phyloP scores from a whole-genome alignment of 2,113 vertebrate genomes.

The Chamaetylas fuelleborni region DNA sequence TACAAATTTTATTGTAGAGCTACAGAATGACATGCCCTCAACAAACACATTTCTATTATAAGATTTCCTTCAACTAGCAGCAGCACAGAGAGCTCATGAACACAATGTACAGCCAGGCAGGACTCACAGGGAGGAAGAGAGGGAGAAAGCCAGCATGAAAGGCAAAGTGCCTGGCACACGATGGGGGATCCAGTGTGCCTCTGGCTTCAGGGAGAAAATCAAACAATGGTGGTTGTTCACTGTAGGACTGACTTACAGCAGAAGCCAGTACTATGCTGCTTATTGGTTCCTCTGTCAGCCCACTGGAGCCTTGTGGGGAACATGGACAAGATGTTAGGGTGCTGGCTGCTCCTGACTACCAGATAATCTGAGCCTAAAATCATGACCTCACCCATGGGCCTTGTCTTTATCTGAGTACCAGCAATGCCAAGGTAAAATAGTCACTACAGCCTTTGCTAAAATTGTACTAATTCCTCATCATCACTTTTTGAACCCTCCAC shows the following conservation, averaged over 20 bases:
- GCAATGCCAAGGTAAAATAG: background rate
- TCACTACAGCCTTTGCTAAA: background rate
- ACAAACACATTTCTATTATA: background rate
- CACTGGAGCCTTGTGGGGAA: background rate
- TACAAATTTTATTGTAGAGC: constrained; percentile 3
- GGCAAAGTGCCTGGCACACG: background rate
- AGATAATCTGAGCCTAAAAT: background rate
- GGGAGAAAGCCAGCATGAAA: background rate
- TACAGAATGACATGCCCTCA: background rate
- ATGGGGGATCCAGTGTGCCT: background rate
- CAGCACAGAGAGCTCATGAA: background rate
- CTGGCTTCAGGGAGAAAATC: background rate
- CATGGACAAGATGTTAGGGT: background rate
- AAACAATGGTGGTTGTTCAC: background rate
- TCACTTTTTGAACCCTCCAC: background rate
- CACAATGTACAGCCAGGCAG: rapidly evolving
- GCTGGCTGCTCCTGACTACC: background rate
- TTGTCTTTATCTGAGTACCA: background rate
- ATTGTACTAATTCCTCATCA: background rate
- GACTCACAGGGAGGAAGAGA: background rate
- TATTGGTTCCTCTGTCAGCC: background rate
- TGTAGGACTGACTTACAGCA: background rate
- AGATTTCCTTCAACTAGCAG: background rate
- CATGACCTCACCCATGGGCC: background rate
- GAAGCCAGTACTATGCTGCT: background rate